These are phyloP conservation scores for Pseudopipra pipra DNA, from an alignment of 2,113 vertebrate genomes.

Conservation along the genomic window DNA sequence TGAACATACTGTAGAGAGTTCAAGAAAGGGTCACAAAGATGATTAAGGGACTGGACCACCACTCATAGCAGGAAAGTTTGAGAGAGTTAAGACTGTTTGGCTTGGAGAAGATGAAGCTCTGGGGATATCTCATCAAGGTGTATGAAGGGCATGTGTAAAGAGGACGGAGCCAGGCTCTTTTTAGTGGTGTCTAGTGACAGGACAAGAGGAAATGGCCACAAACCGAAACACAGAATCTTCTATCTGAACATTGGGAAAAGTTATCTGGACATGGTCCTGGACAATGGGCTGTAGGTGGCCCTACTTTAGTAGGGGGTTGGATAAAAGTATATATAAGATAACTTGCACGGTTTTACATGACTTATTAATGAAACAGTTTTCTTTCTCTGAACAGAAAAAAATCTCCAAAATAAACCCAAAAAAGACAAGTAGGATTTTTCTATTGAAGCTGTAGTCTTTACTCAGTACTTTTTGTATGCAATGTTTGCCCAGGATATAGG, in stretches of 20 bases:
- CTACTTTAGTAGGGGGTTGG: not conserved
- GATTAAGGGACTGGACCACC: not conserved
- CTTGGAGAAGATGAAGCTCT: not conserved
- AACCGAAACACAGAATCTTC: not conserved
- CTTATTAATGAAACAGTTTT: not conserved
- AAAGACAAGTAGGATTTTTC: not conserved
- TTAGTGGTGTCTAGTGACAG: not conserved
- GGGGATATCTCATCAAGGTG: not conserved
- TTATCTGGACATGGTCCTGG: not conserved
- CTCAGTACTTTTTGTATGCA: not conserved
- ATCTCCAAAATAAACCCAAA: accelerated
- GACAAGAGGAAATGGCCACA: not conserved
- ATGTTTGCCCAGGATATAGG: not conserved
- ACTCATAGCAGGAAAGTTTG: not conserved
- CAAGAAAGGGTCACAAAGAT: not conserved
- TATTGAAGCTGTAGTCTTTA: not conserved
- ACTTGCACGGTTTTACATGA: not conserved
- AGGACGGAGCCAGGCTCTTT: not conserved
- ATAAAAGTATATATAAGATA: not conserved
- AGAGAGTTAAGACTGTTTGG: not conserved
- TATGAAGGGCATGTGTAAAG: not conserved
- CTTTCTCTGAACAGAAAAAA: not conserved
- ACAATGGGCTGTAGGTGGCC: not conserved
- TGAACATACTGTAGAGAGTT: not conserved
- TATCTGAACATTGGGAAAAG: not conserved